Evolutionary conservation across 1,140 invertebrate genomes (phyloP).

Genomic region (Monochamus saltuarius): DNA sequence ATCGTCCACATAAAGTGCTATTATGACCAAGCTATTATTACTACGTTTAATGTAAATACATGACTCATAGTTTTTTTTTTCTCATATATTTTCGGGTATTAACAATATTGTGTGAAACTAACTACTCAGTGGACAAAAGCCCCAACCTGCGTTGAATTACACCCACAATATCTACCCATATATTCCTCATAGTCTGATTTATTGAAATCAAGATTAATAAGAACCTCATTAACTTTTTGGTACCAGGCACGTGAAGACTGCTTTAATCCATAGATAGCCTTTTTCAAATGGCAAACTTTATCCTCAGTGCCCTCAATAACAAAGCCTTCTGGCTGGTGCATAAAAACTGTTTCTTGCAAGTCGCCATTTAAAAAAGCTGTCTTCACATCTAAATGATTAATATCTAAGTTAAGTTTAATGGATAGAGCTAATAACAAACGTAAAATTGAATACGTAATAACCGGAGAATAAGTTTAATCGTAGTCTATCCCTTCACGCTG

Average conservation of each 20-base stretch:
- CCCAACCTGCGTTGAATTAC: too few species aligned
- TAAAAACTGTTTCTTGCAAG: constrained; percentile 50
- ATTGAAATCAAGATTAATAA: constrained; percentile 39
- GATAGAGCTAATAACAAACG: constrained; percentile 7
- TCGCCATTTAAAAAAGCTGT: constrained; percentile 41
- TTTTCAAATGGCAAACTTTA: constrained; percentile 46
- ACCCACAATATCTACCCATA: too few species aligned
- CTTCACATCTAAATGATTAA: background rate
- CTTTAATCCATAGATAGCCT: constrained; percentile 52
- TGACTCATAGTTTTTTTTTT: too few species aligned
- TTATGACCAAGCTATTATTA: background rate
- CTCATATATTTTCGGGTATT: too few species aligned
- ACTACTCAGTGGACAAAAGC: too few species aligned
- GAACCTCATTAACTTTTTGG: constrained; percentile 37
- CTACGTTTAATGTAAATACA: constrained; percentile 35
- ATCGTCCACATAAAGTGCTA: constrained; percentile 19
- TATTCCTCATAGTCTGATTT: constrained; percentile 37
- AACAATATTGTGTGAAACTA: too few species aligned
- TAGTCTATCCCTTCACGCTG: constrained; percentile 49
- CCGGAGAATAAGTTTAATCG: constrained; percentile 44
- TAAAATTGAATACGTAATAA: constrained; percentile 46
- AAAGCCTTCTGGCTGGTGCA: constrained; percentile 49
- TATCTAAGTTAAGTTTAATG: too few species aligned
- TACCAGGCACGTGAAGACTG: constrained; percentile 48
- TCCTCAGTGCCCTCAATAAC: constrained; percentile 28